phyloP scores from a whole-genome alignment of 2,113 vertebrate genomes.

The Dasyornis broadbenti region DNA sequence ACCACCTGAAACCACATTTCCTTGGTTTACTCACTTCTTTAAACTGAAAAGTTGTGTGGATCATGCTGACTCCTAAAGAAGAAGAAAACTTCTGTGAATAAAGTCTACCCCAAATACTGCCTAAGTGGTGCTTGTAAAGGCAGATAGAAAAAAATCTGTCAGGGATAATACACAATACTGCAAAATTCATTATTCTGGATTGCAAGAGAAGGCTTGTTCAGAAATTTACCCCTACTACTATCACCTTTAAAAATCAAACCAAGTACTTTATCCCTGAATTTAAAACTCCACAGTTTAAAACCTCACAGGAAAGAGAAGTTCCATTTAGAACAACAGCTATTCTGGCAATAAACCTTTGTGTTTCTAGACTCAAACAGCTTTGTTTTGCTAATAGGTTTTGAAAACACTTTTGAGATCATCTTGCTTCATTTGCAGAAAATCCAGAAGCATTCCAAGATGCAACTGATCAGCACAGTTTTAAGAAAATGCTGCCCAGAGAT shows the following conservation, averaged over 20 bases:
- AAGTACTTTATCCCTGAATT: neutral
- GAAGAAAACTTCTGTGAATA: neutral
- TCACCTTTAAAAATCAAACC: neutral
- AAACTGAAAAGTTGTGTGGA: neutral
- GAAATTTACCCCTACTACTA: neutral
- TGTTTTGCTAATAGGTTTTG: neutral
- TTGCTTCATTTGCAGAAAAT: constrained; percentile 77
- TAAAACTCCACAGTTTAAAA: neutral
- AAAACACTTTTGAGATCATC: neutral
- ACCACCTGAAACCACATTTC: neutral
- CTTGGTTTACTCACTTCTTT: neutral
- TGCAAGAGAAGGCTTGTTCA: neutral
- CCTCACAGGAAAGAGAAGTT: neutral
- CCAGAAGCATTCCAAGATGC: constrained; percentile 89
- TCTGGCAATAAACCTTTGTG: neutral
- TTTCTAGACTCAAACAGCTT: neutral
- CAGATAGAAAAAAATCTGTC: neutral
- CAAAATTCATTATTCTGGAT: neutral
- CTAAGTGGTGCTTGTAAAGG: neutral
- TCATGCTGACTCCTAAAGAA: neutral
- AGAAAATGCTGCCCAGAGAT: constrained; percentile 96
- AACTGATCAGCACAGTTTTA: constrained; percentile 90
- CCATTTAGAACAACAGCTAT: neutral
- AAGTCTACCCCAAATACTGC: neutral
- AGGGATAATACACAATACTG: neutral